These are phyloP conservation scores for Oligia fasciuncula DNA, from an alignment of 2,888 invertebrate genomes.

Conservation along the genomic window DNA sequence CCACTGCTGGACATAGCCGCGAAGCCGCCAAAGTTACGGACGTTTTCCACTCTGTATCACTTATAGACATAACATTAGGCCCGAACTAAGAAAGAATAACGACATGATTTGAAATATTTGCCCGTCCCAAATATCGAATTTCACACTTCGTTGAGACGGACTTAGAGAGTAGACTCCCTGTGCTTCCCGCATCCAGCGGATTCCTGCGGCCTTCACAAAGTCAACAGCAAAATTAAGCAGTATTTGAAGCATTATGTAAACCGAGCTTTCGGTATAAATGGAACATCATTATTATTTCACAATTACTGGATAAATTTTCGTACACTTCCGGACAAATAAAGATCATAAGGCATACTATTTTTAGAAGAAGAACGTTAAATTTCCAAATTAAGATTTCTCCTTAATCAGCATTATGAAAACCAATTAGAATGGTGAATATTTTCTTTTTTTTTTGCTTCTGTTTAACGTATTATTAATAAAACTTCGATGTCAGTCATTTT, in stretches of 20 bases:
- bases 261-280: background rate
- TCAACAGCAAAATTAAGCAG: background rate
- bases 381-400: background rate
- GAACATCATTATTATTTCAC: background rate
- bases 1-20: background rate
- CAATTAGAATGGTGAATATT: background rate
- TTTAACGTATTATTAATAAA: background rate
- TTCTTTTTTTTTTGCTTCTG: background rate
- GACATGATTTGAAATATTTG: no score
- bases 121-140: no score
- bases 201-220: background rate
- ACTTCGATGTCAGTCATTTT: background rate
- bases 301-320: conserved; percentile 16
- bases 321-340: conserved; percentile 18
- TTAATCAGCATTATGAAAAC: background rate
- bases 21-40: no score
- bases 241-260: background rate
- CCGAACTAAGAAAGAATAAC: no score
- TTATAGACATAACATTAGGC: no score
- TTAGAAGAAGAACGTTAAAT: background rate
- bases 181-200: background rate
- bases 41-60: no score
- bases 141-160: no score
- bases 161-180: no score
- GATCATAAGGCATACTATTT: background rate